A percentile compares a stretch with the other conserved stretches of the same genome.
phyloP scores from a whole-genome alignment of 1,140 invertebrate species.

The Drosophila parvula region DNA sequence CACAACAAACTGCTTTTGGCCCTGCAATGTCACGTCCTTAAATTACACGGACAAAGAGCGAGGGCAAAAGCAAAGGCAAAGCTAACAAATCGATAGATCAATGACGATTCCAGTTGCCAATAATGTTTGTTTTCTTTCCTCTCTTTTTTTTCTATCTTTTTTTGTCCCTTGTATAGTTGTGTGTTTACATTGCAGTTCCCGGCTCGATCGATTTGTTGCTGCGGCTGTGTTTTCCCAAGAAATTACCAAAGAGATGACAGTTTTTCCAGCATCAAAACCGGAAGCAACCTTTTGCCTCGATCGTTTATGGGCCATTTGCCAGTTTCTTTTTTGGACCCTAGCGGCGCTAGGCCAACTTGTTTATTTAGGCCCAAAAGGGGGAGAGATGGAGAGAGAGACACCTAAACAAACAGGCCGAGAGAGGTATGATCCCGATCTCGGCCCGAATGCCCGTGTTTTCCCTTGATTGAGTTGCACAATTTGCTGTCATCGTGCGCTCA shows the following conservation, averaged over 20 bases:
- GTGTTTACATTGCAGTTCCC: slow-evolving; percentile 38
- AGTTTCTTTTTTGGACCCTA: slow-evolving; percentile 59
- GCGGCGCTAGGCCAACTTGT: slow-evolving; percentile 59
- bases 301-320: slow-evolving; percentile 66
- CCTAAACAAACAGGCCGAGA: slow-evolving; percentile 41
- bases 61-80: slow-evolving; percentile 32
- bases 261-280: slow-evolving; percentile 29
- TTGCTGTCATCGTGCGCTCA: slow-evolving; percentile 45
- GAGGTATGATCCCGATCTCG: slow-evolving; percentile 14
- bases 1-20: neutral
- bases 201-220: slow-evolving; percentile 35
- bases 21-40: slow-evolving; percentile 77
- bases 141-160: neutral
- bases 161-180: neutral
- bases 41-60: slow-evolving; percentile 59
- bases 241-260: slow-evolving; percentile 60
- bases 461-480: slow-evolving; percentile 64
- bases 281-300: slow-evolving; percentile 17
- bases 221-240: slow-evolving; percentile 73
- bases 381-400: slow-evolving; percentile 17
- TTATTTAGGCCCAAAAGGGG: slow-evolving; percentile 65
- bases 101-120: slow-evolving; percentile 37
- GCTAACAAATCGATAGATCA: slow-evolving; percentile 69
- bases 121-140: slow-evolving; percentile 23
- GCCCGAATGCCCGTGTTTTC: neutral